Evolutionary conservation across 2,888 invertebrate genomes (phyloP).

Genomic region (Scaptomyza cyrtandrae): DNA sequence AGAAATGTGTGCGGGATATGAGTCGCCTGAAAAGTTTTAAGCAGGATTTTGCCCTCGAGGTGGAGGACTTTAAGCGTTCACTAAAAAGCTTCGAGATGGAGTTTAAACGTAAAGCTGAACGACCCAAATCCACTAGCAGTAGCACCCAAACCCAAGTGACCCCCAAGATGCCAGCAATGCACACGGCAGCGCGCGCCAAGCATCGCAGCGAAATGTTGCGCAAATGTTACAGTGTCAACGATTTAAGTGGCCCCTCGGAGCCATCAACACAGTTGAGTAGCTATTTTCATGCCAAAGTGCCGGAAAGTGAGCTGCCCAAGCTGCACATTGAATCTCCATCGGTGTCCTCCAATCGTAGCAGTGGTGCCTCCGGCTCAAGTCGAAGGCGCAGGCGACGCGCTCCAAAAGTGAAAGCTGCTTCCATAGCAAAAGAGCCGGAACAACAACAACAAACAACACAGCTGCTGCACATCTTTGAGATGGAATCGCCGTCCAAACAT

Average conservation of each 20-base stretch:
- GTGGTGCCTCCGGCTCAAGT: constrained; percentile 47
- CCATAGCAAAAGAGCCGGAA: neutral
- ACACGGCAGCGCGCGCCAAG: constrained; percentile 57
- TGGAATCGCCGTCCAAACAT: constrained; percentile 43
- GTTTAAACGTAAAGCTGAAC: constrained; percentile 49
- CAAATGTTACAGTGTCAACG: constrained; percentile 79
- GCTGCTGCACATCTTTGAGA: constrained; percentile 65
- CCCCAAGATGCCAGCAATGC: constrained; percentile 36
- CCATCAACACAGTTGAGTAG: constrained; percentile 48
- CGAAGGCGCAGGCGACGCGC: constrained; percentile 49
- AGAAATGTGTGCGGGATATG: constrained; percentile 64
- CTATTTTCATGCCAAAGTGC: constrained; percentile 53
- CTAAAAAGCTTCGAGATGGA: constrained; percentile 71
- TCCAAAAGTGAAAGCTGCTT: constrained; percentile 34
- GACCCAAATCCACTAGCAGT: constrained; percentile 57
- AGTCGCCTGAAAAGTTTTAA: constrained; percentile 67
- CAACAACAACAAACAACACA: constrained; percentile 17
- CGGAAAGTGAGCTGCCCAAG: constrained; percentile 60
- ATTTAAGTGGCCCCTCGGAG: constrained; percentile 53
- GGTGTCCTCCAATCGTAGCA: constrained; percentile 60
- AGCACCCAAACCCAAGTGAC: constrained; percentile 38
- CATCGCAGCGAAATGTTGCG: constrained; percentile 65
- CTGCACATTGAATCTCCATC: constrained; percentile 73
- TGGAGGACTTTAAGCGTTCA: constrained; percentile 70
- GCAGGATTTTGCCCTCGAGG: constrained; percentile 69